Evolutionary conservation across 2,797 vertebrate genomes (phyloP), one percentile per base, ranked within the genome.

Genomic region (Molossus molossus): DNA sequence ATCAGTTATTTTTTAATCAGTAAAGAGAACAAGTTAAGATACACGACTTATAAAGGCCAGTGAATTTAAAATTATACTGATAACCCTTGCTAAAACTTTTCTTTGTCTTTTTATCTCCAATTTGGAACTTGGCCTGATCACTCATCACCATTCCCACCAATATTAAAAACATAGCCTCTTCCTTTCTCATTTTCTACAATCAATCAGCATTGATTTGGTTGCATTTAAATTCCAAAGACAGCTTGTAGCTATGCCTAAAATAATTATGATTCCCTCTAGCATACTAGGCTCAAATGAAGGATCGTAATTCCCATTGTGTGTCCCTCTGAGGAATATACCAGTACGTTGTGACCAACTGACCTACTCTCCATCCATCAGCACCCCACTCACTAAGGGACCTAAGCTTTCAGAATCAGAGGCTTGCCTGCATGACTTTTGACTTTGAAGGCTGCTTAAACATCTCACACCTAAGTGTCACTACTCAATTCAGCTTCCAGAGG

Each of bases 1-100:
- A 33, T 91, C 8, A 6, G 9, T 60, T 69, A 75, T 72, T 93
- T 95, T 40, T 57, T 84, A 50, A 67, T 81, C 21, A 75, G 37
- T 75, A 33, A 86, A 75, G 14, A 75, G 12, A 69, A 87, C 23
- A 94, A 67, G 7, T 48, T 53, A n/a, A 5, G 15, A 65, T 81
- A 90, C 90, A 84, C 72, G 23, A 53, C 23, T 10, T 4, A 15
- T 84, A 10, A 94, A 57, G 3, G 57, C 48, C 14, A 27, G 4
- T 58, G 8, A 72, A 5, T 75, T 58, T 69, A 40, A 75, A 76
- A 80, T 33, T 72, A 1, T 14, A 17, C 5, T 45, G 37, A 25
- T 58, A 80, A 67, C 8, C 2, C 27, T 91, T 73, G 50, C 11
- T 37, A 37, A 73, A 72, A 70, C 0, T 18, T 67, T 57, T 27